phyloP scores from a whole-genome alignment of 2,888 invertebrate genomes.

The Drosophila hamatofila region DNA sequence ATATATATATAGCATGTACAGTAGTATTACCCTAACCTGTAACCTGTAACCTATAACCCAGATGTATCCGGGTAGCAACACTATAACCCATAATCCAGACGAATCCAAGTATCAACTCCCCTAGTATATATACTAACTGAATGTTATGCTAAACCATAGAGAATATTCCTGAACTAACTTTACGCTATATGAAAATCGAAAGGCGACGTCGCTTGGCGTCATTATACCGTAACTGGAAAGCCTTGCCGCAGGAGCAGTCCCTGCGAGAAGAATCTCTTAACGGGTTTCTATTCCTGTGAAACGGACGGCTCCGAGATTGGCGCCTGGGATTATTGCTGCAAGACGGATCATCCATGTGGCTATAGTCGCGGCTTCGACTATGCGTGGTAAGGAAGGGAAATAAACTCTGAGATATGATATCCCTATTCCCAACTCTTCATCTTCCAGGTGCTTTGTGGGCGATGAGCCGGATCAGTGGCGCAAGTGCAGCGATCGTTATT shows the following conservation, averaged over 20 bases:
- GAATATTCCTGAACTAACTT: conserved; percentile 40
- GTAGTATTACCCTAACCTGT: conserved; percentile 23
- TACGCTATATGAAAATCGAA: conserved; percentile 79
- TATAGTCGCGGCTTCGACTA: conserved; percentile 93
- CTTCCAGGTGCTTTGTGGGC: conserved; percentile 93
- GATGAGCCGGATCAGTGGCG: conserved; percentile 92
- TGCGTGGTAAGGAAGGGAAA: conserved; percentile 88
- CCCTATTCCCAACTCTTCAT: conserved; percentile 9
- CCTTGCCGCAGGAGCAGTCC: conserved; percentile 90
- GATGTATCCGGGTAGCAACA: conserved; percentile 50
- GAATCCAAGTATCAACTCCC: conserved; percentile 47
- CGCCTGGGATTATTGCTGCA: conserved; percentile 95
- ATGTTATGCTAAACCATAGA: conserved; percentile 26
- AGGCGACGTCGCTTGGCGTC: conserved; percentile 88
- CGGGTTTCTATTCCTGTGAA: conserved; percentile 94
- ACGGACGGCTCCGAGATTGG: conserved; percentile 90
- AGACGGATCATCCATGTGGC: conserved; percentile 93
- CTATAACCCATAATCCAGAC: conserved; percentile 37
- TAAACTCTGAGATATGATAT: neutral
- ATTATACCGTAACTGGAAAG: conserved; percentile 93
- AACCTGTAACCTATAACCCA: conserved; percentile 23
- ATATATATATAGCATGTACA: conserved; percentile 56
- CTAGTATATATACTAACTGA: conserved; percentile 42
- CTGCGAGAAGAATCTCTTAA: conserved; percentile 90
- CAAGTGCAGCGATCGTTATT: conserved; percentile 93